Evolutionary conservation across 2,113 vertebrate species (phyloP).

Genomic region (Embiotoca jacksoni): DNA sequence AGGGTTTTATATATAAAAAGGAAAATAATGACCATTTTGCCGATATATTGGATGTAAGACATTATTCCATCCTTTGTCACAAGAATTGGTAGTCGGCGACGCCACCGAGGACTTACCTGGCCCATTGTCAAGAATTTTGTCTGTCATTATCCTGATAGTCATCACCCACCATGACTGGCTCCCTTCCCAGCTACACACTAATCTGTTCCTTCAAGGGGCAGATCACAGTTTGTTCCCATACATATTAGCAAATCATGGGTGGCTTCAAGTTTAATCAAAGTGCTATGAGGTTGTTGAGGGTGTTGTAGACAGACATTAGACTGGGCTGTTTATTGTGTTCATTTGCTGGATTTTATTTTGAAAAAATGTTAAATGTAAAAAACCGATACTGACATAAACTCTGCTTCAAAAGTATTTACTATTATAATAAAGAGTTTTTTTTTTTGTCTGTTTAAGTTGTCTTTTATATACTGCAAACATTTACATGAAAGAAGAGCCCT

Average conservation of each 20-base stretch:
- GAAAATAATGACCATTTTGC: background rate
- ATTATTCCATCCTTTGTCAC: slow-evolving; percentile 9
- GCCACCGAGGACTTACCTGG: slow-evolving; percentile 19
- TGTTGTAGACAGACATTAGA: no score
- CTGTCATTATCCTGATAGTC: slow-evolving; percentile 28
- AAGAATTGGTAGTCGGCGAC: slow-evolving; percentile 14
- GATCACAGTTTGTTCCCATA: background rate
- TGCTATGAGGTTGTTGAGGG: background rate
- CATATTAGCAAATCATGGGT: background rate
- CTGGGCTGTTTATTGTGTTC: no score
- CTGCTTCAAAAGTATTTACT: no score
- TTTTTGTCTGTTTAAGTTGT: background rate
- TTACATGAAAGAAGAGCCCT: background rate
- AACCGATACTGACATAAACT: no score
- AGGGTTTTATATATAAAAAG: background rate
- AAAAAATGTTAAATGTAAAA: no score
- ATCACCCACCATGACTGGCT: slow-evolving; percentile 14
- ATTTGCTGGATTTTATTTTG: no score
- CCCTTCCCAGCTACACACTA: slow-evolving; percentile 9
- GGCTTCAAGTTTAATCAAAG: background rate
- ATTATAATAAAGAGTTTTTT: background rate
- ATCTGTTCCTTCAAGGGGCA: slow-evolving; percentile 13
- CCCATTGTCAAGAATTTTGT: slow-evolving; percentile 44
- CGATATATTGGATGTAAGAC: background rate
- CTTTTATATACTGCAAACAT: background rate